These are phyloP conservation scores for Zapornia atra DNA, from an alignment of 2,113 vertebrate genomes.

Conservation along the genomic window DNA sequence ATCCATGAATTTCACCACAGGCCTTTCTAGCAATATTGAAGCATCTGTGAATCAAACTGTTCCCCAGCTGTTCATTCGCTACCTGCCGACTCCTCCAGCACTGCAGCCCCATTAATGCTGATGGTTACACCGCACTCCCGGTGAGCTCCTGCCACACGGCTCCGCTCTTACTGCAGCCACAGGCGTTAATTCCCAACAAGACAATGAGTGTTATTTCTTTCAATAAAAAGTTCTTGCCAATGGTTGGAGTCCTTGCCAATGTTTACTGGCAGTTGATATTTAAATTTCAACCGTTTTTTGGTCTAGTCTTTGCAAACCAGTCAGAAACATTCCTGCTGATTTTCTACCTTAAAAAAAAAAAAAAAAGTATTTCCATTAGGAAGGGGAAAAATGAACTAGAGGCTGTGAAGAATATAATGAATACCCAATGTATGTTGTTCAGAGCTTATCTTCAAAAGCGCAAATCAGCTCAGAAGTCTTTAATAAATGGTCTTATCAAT, in stretches of 20 bases:
- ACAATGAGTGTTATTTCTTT: neutral
- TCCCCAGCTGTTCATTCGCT: constrained; percentile 68
- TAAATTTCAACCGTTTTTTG: constrained; percentile 11
- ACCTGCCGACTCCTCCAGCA: constrained; percentile 38
- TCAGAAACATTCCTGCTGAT: constrained; percentile 8
- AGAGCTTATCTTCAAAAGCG: constrained; percentile 70
- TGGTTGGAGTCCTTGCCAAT: neutral
- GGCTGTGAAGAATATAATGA: constrained; percentile 42
- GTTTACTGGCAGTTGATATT: constrained; percentile 1
- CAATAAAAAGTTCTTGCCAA: neutral
- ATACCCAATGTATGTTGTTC: constrained; percentile 38
- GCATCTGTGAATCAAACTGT: constrained; percentile 72
- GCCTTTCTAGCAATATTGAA: constrained; percentile 51
- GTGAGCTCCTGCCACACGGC: neutral
- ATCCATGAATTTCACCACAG: constrained; percentile 69
- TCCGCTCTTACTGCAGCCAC: constrained; percentile 8
- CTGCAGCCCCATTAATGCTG: constrained; percentile 36
- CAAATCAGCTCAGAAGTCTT: constrained; percentile 59
- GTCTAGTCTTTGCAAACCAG: neutral
- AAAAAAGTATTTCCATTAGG: neutral
- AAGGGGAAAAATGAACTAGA: neutral
- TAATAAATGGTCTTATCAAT: constrained; percentile 60
- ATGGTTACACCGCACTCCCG: constrained; percentile 10
- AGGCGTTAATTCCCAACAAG: neutral
- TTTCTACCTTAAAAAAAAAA: neutral